phyloP scores from a whole-genome alignment of 2,888 invertebrate species.

The Iphiclides podalirius region DNA sequence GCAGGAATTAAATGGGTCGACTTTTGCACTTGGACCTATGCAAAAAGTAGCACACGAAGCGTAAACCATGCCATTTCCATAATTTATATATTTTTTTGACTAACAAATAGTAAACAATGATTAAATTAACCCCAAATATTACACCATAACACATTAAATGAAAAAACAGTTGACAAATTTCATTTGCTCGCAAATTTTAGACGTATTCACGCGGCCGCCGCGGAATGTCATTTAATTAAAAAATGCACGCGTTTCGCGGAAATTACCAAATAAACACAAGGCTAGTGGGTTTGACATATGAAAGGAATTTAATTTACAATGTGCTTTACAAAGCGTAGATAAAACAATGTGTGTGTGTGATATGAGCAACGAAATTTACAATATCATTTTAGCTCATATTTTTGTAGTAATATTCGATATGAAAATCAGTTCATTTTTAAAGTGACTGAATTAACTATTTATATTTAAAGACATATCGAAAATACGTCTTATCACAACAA shows the following conservation, averaged over 20 bases:
- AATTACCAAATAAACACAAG: constrained; percentile 24
- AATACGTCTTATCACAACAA: too few species aligned
- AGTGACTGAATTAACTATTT: too few species aligned
- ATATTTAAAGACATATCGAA: too few species aligned
- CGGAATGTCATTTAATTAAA: constrained; percentile 23
- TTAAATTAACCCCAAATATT: too few species aligned
- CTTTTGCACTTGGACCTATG: too few species aligned
- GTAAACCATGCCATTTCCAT: too few species aligned
- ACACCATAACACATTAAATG: background rate
- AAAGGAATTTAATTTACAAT: constrained; percentile 24
- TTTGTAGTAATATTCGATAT: background rate
- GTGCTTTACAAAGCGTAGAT: constrained; percentile 15
- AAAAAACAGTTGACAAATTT: background rate
- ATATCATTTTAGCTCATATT: constrained; percentile 9
- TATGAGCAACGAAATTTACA: constrained; percentile 9
- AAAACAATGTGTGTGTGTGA: constrained; percentile 18
- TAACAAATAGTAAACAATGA: too few species aligned
- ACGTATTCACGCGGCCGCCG: constrained; percentile 7
- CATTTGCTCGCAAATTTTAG: constrained; percentile 5
- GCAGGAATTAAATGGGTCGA: too few species aligned
- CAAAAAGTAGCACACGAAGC: too few species aligned
- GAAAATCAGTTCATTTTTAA: background rate
- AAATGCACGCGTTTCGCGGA: constrained; percentile 21
- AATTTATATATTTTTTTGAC: too few species aligned
- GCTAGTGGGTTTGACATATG: constrained; percentile 23